phyloP scores from a whole-genome alignment of 92 coral and sea anemone genomes.

The Epizoanthus stellaris region DNA sequence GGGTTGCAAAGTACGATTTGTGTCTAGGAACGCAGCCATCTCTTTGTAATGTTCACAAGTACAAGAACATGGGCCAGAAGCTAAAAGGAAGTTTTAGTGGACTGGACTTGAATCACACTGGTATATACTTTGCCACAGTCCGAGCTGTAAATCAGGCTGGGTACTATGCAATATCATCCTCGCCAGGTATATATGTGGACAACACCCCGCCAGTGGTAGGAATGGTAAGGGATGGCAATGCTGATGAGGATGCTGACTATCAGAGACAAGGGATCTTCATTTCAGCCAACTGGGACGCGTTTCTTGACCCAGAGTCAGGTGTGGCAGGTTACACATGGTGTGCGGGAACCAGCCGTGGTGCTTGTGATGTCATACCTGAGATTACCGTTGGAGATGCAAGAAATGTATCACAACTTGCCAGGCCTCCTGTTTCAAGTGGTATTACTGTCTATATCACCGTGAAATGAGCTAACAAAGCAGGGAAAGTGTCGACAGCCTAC shows the following conservation, averaged over 20 bases:
- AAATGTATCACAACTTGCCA: slow-evolving; percentile 42
- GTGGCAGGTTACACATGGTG: slow-evolving; percentile 71
- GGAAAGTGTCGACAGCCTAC: slow-evolving; percentile 48
- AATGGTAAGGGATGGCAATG: slow-evolving; percentile 64
- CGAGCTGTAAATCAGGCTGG: slow-evolving; percentile 81
- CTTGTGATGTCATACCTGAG: slow-evolving; percentile 75
- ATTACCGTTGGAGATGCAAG: slow-evolving; percentile 48
- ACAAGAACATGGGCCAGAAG: slow-evolving; percentile 39
- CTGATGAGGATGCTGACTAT: slow-evolving; percentile 54
- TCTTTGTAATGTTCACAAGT: slow-evolving; percentile 65
- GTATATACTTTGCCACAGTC: slow-evolving; percentile 61
- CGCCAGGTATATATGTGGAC: slow-evolving; percentile 72
- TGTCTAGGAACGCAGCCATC: slow-evolving; percentile 68
- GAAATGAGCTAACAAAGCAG: slow-evolving; percentile 68
- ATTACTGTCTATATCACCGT: slow-evolving; percentile 65
- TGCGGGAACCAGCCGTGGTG: slow-evolving; percentile 78
- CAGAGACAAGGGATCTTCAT: slow-evolving; percentile 65
- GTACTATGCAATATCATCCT: slow-evolving; percentile 51
- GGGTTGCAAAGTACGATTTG: slow-evolving; percentile 68
- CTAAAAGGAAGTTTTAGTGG: slow-evolving; percentile 52
- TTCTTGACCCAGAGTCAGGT: slow-evolving; percentile 76
- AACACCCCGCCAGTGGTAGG: slow-evolving; percentile 72
- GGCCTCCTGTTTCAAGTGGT: slow-evolving; percentile 62
- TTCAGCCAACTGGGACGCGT: slow-evolving; percentile 84
- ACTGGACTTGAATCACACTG: slow-evolving; percentile 63